Base-by-base conservation (phyloP, 2,888 invertebrate species). In the Dilophus febrilis region DNA sequence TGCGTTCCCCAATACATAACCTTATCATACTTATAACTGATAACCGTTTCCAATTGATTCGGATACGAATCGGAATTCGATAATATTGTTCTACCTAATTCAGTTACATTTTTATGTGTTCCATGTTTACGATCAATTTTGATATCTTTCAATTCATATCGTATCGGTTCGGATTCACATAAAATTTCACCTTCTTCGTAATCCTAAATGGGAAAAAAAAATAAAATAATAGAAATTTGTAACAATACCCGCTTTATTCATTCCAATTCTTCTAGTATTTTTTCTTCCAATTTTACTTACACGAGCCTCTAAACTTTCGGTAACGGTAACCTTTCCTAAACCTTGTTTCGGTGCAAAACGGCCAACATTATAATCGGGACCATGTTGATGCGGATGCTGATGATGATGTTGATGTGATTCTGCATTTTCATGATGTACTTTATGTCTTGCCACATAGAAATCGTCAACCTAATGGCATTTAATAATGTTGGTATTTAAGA, bases 1-100 rank as follows among this genome's bases (percentile, higher is more conserved):
- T 83, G 55, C 70, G 78, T 5, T 71, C 86, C 86, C 85, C 85
- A 87, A 53, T 78, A 78, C 44, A 80, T 65, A 14, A 70, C 68
- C 50, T 80, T 75, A 46, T 72, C 72, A 49, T 73, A 80, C 19
- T 71, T 69, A 55, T 81, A 87, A 46, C 70, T 71, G 45, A 86
- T 72, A 40, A 79, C 82, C 27, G 81, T 74, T 45, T 78, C 82
- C 34, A 81, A 75, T 10, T 71, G 69, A 33, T 66, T 73, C 32
- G 70, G 67, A 38, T 64, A 64, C 2, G 66, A 66, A n/a, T 64
- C 71, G 14, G 64, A 65, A 48, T 75, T 75, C 42, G 60, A 61
- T 39, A 75, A 53, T 40, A 54, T 49, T 8, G 56, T 55, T 36
- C 50, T 54, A 22, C 56, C 61, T 47, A 74, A 61, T 36, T 71